Evolutionary conservation across 1,140 invertebrate genomes (phyloP).

Genomic region (Notospermus geniculatus): DNA sequence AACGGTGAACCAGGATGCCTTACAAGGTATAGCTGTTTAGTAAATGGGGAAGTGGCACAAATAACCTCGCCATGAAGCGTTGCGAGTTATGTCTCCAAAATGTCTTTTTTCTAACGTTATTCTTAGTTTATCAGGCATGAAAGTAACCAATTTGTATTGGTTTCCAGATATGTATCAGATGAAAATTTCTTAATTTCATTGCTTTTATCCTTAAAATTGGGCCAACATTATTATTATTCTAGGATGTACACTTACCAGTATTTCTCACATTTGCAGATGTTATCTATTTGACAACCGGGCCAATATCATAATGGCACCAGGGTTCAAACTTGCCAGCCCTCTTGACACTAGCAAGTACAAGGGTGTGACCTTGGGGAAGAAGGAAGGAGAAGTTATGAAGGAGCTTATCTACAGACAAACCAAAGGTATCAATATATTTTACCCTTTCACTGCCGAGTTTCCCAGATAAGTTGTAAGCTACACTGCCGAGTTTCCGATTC

Average conservation of each 20-base stretch:
- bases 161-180: too few relatives aligned
- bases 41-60: not conserved
- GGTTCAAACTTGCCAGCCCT: conserved; percentile 51
- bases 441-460: too few relatives aligned
- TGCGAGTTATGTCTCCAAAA: too few relatives aligned
- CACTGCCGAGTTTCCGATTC: too few relatives aligned
- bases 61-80: too few relatives aligned
- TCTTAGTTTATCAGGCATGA: too few relatives aligned
- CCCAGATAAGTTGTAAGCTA: too few relatives aligned
- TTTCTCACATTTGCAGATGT: conserved; percentile 38
- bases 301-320: conserved; percentile 55
- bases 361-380: conserved; percentile 52
- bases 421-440: too few relatives aligned
- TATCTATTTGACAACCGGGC: conserved; percentile 57
- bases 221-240: too few relatives aligned
- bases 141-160: too few relatives aligned
- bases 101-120: too few relatives aligned
- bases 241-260: not conserved
- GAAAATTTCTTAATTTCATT: too few relatives aligned
- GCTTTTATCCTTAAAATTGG: not conserved
- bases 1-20: conserved; percentile 48
- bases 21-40: conserved; percentile 42
- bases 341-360: conserved; percentile 54
- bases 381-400: conserved; percentile 58
- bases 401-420: conserved; percentile 57